Evolutionary conservation across 1,140 invertebrate genomes (phyloP), one percentile per base, ranked within the genome.

Genomic region (Cherax destructor): DNA sequence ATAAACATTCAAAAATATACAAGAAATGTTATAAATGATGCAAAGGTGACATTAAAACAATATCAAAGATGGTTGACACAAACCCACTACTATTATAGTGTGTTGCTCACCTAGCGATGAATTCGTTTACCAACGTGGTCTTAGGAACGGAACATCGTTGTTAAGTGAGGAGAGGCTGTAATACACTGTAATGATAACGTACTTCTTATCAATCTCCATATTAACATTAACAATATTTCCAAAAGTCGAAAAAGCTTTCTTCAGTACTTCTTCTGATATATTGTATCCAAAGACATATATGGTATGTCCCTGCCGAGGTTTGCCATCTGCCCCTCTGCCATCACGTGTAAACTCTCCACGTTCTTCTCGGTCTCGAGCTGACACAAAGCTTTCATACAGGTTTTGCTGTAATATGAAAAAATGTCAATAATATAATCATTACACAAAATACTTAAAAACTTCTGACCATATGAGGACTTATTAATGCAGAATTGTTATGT

Each of bases 151-250:
- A 41, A 41, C 30, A 1, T 41, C 2, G 30, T 41, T 41, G 30
- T 41, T 41, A 41, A 41, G 30, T 41, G 30, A 41, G 2, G 30
- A 41, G 30, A 41, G 30, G 30, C 30, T 41, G 30, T 41, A 41
- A 41, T 41, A 41, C 30, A 41, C 30, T 41, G 30, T 59, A 59
- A 9, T 59, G 16, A 3, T 59, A 77, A 94, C 94, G 94, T 95
- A 97, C 97, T 97, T 96, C 95, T 97, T 98, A 92, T 98, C 97
- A 93, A 96, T 96, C 95, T 98, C 97, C 97, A 98, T 97, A 1
- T 96, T 97, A n/a, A 98, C 97, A 95, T 98, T 98, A 0, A 98
- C 95, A 93, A 98, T 97, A 92, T 96, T 96, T 61, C 97, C 97
- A 95, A 97, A 97, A 50, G 96, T 96, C 78, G 95, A 95, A 94